Percentiles rank a stretch among this genome's conserved stretches.
Evolutionary conservation across 92 coral and sea anemone species (phyloP).

Genomic region (Umimayanthus kanabou): DNA sequence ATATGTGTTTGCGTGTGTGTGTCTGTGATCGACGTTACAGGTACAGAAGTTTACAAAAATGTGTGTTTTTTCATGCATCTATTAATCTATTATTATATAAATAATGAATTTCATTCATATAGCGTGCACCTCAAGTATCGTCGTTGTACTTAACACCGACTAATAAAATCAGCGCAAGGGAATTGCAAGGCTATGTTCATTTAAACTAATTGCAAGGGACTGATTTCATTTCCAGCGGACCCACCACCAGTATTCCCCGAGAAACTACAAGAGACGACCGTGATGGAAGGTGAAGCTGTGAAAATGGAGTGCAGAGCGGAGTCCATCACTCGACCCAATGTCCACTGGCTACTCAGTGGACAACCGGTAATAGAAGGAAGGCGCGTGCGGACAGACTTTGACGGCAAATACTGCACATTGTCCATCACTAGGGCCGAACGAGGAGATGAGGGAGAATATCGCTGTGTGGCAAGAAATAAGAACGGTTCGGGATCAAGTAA

Average conservation of each 20-base stretch:
- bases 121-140: too few species aligned
- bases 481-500: constrained; percentile 79
- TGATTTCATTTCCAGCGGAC: constrained; percentile 20
- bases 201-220: not conserved
- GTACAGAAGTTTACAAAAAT: constrained; percentile 42
- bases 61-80: not conserved
- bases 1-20: too few species aligned
- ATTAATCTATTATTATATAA: too few species aligned
- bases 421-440: constrained; percentile 64
- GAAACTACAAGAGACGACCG: constrained; percentile 79
- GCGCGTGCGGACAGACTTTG: constrained; percentile 70
- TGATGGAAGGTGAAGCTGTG: constrained; percentile 71
- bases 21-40: constrained; percentile 17
- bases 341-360: constrained; percentile 87
- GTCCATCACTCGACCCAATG: constrained; percentile 70
- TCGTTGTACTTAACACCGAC: too few species aligned
- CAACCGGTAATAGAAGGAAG: constrained; percentile 73
- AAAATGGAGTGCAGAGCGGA: constrained; percentile 77
- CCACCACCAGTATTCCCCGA: constrained; percentile 77
- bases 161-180: not conserved
- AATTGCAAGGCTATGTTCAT: not conserved
- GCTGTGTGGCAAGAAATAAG: constrained; percentile 83
- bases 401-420: constrained; percentile 69
- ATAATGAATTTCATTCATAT: too few species aligned
- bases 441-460: constrained; percentile 86